phyloP scores from a whole-genome alignment of 35 echinoderm and acorn worm genomes.

The Ptychodera flava region DNA sequence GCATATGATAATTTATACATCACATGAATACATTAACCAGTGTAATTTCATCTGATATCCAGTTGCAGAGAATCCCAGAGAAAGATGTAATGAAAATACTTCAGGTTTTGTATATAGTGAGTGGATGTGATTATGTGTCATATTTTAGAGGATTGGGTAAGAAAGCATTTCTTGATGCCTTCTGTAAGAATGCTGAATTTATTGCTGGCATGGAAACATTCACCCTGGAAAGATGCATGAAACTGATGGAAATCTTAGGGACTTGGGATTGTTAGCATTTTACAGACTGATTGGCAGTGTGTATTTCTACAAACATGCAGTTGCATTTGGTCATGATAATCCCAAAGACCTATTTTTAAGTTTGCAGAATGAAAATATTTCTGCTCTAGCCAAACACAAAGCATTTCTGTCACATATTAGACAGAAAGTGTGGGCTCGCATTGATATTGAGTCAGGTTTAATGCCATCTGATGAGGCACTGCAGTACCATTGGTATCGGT shows the following conservation, averaged over 20 bases:
- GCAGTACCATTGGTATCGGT: constrained; percentile 18
- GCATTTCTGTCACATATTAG: neutral
- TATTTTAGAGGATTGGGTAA: too few relatives aligned
- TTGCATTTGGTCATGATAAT: too few relatives aligned
- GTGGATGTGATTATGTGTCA: constrained; percentile 5
- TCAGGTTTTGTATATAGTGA: neutral
- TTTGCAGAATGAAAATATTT: neutral
- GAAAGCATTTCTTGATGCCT: neutral
- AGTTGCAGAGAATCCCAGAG: too few relatives aligned
- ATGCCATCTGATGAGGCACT: constrained; percentile 35
- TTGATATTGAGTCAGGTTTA: constrained; percentile 12
- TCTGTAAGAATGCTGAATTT: neutral
- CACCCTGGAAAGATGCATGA: too few relatives aligned
- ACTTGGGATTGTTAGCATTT: too few relatives aligned
- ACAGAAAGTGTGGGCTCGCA: too few relatives aligned
- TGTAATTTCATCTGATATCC: too few relatives aligned
- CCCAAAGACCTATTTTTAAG: neutral
- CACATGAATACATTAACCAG: too few relatives aligned
- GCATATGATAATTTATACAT: too few relatives aligned
- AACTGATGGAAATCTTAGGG: neutral
- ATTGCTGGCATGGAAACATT: constrained; percentile 7
- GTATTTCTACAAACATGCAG: constrained; percentile 25
- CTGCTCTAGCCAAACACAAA: neutral
- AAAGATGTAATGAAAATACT: too few relatives aligned
- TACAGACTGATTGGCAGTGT: constrained; percentile 30